Evolutionary conservation across 2,113 vertebrate genomes (phyloP).

Genomic region (Cyprinus carpio): DNA sequence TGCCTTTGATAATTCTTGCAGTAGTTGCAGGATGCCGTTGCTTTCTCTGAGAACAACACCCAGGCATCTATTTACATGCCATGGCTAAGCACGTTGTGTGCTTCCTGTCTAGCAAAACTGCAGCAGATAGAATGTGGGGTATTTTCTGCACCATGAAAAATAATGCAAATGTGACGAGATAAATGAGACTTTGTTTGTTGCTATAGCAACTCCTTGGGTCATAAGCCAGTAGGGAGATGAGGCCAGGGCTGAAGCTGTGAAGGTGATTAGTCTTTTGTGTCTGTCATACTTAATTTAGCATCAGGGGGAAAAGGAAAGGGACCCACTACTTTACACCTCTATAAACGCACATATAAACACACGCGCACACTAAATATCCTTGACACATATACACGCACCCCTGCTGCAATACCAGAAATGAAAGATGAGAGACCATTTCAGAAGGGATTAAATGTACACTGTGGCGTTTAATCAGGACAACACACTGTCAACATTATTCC

Average conservation of each 20-base stretch:
- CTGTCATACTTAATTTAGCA: conserved; percentile 90
- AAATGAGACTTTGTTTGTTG: conserved; percentile 89
- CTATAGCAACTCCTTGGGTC: conserved; percentile 86
- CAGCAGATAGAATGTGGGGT: conserved; percentile 34
- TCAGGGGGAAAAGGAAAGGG: conserved; percentile 48
- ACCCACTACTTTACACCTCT: conserved; percentile 46
- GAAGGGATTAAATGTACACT: conserved; percentile 52
- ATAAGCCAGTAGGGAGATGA: conserved; percentile 83
- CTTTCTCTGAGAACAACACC: neutral
- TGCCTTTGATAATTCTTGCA: conserved; percentile 30
- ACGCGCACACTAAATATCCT: conserved; percentile 35
- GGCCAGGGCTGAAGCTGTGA: conserved; percentile 83
- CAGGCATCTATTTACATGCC: conserved; percentile 18
- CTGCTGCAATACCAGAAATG: conserved; percentile 47
- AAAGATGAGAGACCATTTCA: conserved; percentile 58
- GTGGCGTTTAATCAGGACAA: conserved; percentile 40
- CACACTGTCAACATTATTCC: conserved; percentile 47
- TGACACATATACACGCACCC: conserved; percentile 29
- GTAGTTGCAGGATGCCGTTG: conserved; percentile 2
- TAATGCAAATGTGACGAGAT: conserved; percentile 77
- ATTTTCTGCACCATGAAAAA: conserved; percentile 55
- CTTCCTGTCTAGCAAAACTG: conserved; percentile 27
- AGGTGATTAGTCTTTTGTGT: conserved; percentile 89
- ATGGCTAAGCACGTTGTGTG: conserved; percentile 27
- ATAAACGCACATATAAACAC: conserved; percentile 29